Conservation (phyloP, 2,113 vertebrate species). For the Saimiri boliviensis region DNA sequence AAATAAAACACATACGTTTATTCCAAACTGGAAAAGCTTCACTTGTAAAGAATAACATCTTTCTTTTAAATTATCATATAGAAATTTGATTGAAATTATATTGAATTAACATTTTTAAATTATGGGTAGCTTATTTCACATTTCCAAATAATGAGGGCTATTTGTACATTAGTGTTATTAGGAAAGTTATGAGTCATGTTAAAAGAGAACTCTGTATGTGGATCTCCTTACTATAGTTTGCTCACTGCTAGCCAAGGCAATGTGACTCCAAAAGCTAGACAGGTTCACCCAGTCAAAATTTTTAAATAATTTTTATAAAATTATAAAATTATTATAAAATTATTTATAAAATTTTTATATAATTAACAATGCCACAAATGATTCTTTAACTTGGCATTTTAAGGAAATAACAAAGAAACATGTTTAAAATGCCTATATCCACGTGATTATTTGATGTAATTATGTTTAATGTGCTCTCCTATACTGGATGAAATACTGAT, state of each 20-base stretch:
- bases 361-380: neutral
- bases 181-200: neutral
- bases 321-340: too few relatives aligned
- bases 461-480: neutral
- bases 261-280: neutral
- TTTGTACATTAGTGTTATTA: neutral
- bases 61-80: conserved; percentile 21
- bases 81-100: neutral
- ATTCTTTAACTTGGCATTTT: neutral
- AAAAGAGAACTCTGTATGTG: neutral
- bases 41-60: neutral
- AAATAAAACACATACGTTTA: neutral
- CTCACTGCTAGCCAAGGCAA: neutral
- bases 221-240: neutral
- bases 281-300: neutral
- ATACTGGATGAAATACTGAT: neutral
- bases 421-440: neutral
- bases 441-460: neutral
- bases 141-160: neutral
- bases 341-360: neutral
- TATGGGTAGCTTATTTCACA: neutral
- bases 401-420: neutral
- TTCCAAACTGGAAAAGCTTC: neutral
- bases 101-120: conserved; percentile 2
- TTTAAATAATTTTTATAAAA: neutral